These are phyloP conservation scores for Oryctes rhinoceros DNA, from an alignment of 1,140 invertebrate species.

Conservation along the genomic window DNA sequence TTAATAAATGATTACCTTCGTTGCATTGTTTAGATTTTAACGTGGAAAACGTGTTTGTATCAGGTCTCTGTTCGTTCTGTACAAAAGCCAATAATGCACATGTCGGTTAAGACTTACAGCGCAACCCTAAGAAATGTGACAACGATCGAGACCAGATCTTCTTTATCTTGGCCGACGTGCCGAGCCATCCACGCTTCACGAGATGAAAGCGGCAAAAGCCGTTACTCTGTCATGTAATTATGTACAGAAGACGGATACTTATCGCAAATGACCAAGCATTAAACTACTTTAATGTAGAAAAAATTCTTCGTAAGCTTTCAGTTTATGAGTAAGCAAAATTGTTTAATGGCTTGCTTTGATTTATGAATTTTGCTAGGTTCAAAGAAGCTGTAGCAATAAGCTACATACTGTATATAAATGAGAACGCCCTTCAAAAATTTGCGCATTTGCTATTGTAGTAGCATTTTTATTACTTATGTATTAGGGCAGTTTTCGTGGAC, in stretches of 20 bases:
- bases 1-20: conserved; percentile 9
- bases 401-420: too few relatives aligned
- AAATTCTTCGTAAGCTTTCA: not conserved
- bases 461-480: too few relatives aligned
- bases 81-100: conserved; percentile 24
- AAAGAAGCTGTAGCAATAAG: too few relatives aligned
- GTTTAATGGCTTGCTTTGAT: not conserved
- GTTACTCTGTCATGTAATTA: conserved; percentile 31
- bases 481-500: too few relatives aligned
- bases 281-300: not conserved
- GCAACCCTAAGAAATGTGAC: conserved; percentile 7
- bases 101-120: not conserved
- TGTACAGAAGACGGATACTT: conserved; percentile 24
- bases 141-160: not conserved
- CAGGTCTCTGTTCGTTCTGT: not conserved
- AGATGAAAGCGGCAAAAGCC: conserved; percentile 33
- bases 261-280: conserved; percentile 36
- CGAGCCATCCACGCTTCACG: not conserved
- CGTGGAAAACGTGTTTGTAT: not conserved
- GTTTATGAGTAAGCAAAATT: not conserved
- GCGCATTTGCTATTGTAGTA: too few relatives aligned
- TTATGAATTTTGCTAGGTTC: not conserved
- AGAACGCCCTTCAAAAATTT: too few relatives aligned
- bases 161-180: conserved; percentile 19
- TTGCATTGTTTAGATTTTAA: conserved; percentile 28